phyloP scores from a whole-genome alignment of 2,797 vertebrate genomes.

The Neosilurus mollespiculum region DNA sequence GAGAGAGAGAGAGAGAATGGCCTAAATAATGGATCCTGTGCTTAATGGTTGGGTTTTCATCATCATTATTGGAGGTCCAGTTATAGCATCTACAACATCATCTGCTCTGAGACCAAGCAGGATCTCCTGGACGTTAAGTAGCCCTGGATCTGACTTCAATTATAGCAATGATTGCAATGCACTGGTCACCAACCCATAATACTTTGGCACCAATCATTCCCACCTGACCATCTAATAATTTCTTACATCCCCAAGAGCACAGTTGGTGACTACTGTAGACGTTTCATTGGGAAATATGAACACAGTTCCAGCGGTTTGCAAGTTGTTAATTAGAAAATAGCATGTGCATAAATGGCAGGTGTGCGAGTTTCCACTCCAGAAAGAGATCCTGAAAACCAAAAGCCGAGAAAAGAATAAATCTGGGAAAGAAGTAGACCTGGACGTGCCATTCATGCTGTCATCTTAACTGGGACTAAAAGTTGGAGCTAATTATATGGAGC shows the following conservation, averaged over 20 bases:
- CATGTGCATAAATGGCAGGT: neutral
- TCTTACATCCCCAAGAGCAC: too few relatives aligned
- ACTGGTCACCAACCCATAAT: too few relatives aligned
- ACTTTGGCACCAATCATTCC: too few relatives aligned
- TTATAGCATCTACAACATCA: neutral
- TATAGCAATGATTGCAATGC: neutral
- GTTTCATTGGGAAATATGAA: neutral
- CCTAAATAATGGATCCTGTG: neutral
- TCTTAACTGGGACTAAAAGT: too few relatives aligned
- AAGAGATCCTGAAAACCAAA: neutral
- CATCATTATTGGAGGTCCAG: neutral
- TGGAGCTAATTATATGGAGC: too few relatives aligned
- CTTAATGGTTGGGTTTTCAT: neutral
- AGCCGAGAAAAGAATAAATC: too few relatives aligned
- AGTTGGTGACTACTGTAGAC: too few relatives aligned
- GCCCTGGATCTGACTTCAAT: neutral
- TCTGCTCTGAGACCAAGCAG: neutral
- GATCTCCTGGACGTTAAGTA: neutral
- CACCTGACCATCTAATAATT: too few relatives aligned
- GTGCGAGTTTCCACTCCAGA: neutral
- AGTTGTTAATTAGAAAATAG: neutral
- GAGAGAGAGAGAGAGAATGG: too few relatives aligned
- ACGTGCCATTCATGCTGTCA: neutral
- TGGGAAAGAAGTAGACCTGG: neutral
- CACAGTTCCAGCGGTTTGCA: neutral